phyloP scores from a whole-genome alignment of 2,113 vertebrate species.

The Erythrolamprus reginae region DNA sequence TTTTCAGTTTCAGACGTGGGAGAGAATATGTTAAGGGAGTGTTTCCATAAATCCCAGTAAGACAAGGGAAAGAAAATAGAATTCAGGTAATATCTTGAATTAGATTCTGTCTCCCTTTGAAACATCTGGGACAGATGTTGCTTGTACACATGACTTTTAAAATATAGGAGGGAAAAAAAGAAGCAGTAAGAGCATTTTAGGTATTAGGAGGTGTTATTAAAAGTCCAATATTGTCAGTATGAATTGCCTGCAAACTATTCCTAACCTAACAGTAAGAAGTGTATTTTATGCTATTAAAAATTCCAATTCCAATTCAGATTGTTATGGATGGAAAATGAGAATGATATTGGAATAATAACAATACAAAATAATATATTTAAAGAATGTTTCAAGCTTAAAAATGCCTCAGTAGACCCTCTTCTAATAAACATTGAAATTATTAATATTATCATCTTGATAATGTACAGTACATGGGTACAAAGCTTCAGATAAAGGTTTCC shows the following conservation, averaged over 20 bases:
- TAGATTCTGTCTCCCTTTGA: not conserved
- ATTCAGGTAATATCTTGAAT: not conserved
- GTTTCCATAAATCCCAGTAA: constrained; percentile 50
- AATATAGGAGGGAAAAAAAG: not conserved
- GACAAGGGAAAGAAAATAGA: not conserved
- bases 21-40: constrained; percentile 23
- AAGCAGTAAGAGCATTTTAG: not conserved
- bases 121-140: not conserved
- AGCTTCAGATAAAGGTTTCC: not conserved
- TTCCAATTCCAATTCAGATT: not conserved
- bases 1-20: constrained; percentile 40
- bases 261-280: not conserved
- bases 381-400: not conserved
- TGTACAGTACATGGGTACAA: not conserved
- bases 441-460: not conserved
- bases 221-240: not conserved
- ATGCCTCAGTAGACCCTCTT: not conserved
- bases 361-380: not conserved
- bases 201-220: not conserved
- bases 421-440: not conserved
- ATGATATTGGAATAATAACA: not conserved
- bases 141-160: not conserved
- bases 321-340: not conserved
- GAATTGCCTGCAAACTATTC: not conserved
- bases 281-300: not conserved